These are phyloP conservation scores for Prionailurus bengalensis DNA, from an alignment of 2,113 vertebrate species.

Conservation along the genomic window DNA sequence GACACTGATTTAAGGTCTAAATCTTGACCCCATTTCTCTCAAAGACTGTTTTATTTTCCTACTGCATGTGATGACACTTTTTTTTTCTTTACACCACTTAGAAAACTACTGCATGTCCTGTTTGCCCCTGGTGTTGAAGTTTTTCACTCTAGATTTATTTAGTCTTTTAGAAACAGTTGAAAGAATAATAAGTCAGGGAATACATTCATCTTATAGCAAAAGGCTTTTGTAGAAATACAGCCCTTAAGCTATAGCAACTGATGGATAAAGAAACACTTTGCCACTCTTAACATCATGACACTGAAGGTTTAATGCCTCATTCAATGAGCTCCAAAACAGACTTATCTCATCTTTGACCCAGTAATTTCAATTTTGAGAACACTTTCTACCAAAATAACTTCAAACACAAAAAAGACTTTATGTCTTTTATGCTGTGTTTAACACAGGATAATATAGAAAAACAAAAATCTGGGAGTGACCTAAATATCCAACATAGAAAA, in stretches of 20 bases:
- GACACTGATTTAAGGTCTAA: slow-evolving; percentile 16
- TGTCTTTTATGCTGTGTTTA: slow-evolving; percentile 3
- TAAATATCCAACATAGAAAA: slow-evolving; percentile 48
- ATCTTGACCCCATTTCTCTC: slow-evolving; percentile 9
- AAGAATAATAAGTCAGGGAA: slow-evolving; percentile 1
- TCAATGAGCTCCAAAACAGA: slow-evolving; percentile 62
- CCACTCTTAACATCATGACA: slow-evolving; percentile 10
- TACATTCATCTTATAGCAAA: slow-evolving; percentile 34
- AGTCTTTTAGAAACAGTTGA: slow-evolving; percentile 30
- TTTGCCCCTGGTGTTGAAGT: background rate
- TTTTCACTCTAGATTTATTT: slow-evolving; percentile 32
- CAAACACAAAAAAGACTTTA: slow-evolving; percentile 34
- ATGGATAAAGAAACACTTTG: background rate
- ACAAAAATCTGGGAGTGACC: background rate
- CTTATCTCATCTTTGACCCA: slow-evolving; percentile 57
- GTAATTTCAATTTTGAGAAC: slow-evolving; percentile 26
- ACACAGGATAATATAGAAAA: slow-evolving; percentile 43
- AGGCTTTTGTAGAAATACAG: slow-evolving; percentile 17
- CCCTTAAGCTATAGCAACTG: background rate
- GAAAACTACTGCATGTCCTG: slow-evolving; percentile 1
- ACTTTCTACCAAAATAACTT: slow-evolving; percentile 56
- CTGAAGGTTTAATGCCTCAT: background rate
- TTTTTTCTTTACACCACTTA: slow-evolving; percentile 23
- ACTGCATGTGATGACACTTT: background rate
- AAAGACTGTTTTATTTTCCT: slow-evolving; percentile 49